These are phyloP conservation scores for human DNA, from an alignment of 2,113 vertebrate species.

Conservation along the genomic window DNA sequence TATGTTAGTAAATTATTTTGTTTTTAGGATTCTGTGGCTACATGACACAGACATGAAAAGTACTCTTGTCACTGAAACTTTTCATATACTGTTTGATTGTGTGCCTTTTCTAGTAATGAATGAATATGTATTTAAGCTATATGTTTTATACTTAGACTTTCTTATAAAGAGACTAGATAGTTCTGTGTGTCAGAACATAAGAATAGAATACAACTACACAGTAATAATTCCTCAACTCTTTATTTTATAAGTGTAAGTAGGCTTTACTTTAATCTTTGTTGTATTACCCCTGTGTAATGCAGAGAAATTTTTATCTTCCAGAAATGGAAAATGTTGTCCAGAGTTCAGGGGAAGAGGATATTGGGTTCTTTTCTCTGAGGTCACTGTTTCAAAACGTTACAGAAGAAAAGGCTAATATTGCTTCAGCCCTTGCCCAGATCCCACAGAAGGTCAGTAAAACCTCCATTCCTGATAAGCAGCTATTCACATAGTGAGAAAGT, in stretches of 20 bases:
- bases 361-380: constrained; percentile 90
- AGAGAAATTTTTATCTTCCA: constrained; percentile 74
- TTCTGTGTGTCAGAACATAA: too few species aligned
- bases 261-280: background rate
- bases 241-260: background rate
- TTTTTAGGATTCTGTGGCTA: too few species aligned
- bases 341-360: constrained; percentile 87
- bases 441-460: constrained; percentile 88
- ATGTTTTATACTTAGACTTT: background rate
- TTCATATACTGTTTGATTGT: too few species aligned
- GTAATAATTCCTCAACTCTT: background rate
- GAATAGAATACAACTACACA: background rate
- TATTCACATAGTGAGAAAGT: background rate
- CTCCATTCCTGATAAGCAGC: background rate
- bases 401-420: constrained; percentile 85
- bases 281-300: background rate
- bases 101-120: background rate
- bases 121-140: background rate
- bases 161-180: background rate
- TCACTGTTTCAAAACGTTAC: constrained; percentile 87
- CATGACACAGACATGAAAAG: too few species aligned
- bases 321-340: constrained; percentile 91
- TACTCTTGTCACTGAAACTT: too few species aligned
- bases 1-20: too few species aligned
- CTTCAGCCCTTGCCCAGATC: constrained; percentile 88